Conservation (phyloP, 2,797 vertebrate species). For the Synaphobranchus kaupii region DNA sequence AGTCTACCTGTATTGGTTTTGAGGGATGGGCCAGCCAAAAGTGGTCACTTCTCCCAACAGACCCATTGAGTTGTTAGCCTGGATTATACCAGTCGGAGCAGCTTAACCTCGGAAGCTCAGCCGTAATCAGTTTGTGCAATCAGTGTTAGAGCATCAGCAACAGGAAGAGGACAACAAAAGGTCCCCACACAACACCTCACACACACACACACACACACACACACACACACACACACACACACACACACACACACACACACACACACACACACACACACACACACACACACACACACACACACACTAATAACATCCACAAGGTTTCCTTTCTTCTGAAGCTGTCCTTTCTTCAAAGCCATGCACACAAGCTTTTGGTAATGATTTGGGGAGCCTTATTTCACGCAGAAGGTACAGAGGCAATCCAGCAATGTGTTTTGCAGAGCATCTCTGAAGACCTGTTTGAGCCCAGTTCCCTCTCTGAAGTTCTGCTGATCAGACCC, state of each 20-base stretch:
- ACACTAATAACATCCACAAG: conserved; percentile 36
- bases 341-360: conserved; percentile 20
- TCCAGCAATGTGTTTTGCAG: not conserved
- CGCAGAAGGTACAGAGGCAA: not conserved
- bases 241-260: conserved; percentile 20
- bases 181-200: not conserved
- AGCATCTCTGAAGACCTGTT: not conserved
- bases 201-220: not conserved
- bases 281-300: conserved; percentile 14
- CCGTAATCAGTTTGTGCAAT: conserved; percentile 19
- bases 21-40: not conserved
- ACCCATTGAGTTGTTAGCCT: not conserved
- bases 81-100: conserved; percentile 17
- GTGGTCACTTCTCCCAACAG: conserved; percentile 6
- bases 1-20: not conserved
- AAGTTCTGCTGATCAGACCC: not conserved
- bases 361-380: conserved; percentile 8
- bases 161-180: not conserved
- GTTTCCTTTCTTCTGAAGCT: conserved; percentile 11
- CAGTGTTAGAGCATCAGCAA: conserved; percentile 17
- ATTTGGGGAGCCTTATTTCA: conserved; percentile 15
- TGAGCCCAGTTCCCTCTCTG: conserved; percentile 11
- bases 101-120: not conserved
- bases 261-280: conserved; percentile 56
- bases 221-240: not conserved